Percentiles rank a stretch among this genome's conserved stretches.
These are phyloP conservation scores for Siphlonurus alternatus DNA, from an alignment of 2,888 invertebrate species.

Conservation along the genomic window DNA sequence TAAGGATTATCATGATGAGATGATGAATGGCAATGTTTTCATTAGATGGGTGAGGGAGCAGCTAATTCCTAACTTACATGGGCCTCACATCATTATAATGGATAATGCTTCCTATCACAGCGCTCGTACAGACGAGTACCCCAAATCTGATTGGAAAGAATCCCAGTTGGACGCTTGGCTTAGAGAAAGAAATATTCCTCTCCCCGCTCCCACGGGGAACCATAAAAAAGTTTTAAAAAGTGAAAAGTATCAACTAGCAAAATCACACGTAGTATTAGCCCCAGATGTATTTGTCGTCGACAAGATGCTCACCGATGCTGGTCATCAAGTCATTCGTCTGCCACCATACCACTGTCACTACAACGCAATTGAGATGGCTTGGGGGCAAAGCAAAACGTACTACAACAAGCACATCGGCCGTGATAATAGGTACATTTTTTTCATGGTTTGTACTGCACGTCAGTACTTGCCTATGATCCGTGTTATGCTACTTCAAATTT, in stretches of 20 bases:
- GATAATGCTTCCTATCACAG: not conserved
- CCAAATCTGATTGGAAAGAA: not conserved
- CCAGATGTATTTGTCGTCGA: not conserved
- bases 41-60: not conserved
- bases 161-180: not conserved
- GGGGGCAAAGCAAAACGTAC: not conserved
- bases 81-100: not conserved
- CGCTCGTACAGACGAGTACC: not conserved
- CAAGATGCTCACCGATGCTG: not conserved
- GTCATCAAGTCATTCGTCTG: not conserved
- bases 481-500: no score
- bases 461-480: no score
- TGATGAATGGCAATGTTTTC: not conserved
- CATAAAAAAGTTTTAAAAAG: no score
- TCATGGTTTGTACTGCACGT: no score
- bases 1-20: not conserved
- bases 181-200: not conserved
- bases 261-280: not conserved
- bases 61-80: not conserved
- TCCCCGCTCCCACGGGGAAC: not conserved
- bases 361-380: not conserved
- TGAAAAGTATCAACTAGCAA: not conserved
- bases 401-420: not conserved
- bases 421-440: not conserved
- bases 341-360: not conserved